phyloP scores from a whole-genome alignment of 2,797 vertebrate species.

The Peromyscus eremicus region DNA sequence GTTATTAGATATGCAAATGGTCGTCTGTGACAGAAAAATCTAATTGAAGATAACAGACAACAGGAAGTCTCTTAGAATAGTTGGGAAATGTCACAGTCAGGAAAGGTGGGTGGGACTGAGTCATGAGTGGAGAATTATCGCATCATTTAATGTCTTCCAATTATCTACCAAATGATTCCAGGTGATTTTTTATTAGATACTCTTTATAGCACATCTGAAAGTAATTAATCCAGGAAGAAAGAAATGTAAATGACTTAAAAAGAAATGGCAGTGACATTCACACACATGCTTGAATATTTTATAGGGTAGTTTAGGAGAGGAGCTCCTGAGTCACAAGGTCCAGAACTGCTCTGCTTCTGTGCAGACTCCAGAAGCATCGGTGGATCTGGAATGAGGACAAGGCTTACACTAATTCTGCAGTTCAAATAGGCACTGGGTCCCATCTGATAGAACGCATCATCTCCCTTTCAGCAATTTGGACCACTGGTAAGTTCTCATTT shows the following conservation, averaged over 20 bases:
- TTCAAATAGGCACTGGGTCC: not conserved
- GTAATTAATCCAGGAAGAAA: slow-evolving; percentile 43
- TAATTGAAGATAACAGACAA: slow-evolving; percentile 55
- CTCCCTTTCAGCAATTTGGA: not conserved
- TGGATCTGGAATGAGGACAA: not conserved
- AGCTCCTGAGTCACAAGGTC: not conserved
- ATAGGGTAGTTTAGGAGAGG: not conserved
- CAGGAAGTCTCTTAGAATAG: slow-evolving; percentile 59
- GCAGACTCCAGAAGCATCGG: not conserved
- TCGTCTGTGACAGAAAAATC: slow-evolving; percentile 14
- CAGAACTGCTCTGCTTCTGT: not conserved
- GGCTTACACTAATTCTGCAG: not conserved
- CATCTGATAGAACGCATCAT: not conserved
- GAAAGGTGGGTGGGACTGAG: slow-evolving; percentile 24
- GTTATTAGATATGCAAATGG: slow-evolving; percentile 18
- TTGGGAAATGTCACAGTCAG: slow-evolving; percentile 46
- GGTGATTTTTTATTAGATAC: slow-evolving; percentile 24
- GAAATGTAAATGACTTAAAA: not conserved
- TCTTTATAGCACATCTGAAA: slow-evolving; percentile 17
- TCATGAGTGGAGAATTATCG: not conserved
- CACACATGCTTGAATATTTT: not conserved
- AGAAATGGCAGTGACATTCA: not conserved
- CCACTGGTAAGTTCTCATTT: not conserved
- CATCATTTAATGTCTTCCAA: slow-evolving; percentile 12
- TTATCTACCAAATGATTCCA: not conserved